A percentile compares a stretch with the other conserved stretches of the same genome.
Evolutionary conservation across 2,113 vertebrate species (phyloP).

Genomic region (Oreocharis arfaki): DNA sequence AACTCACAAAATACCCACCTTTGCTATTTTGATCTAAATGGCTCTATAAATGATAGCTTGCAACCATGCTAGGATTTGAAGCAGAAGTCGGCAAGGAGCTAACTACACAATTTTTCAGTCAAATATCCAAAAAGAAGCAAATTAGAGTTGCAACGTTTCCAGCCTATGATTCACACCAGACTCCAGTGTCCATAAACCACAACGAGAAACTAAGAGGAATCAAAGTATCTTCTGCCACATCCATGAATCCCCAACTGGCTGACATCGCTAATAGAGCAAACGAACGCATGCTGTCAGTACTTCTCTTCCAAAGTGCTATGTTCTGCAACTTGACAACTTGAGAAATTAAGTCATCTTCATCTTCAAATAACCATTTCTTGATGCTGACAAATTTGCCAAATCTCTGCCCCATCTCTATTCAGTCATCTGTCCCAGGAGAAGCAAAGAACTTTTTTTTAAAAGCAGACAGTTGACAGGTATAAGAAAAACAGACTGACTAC

Average conservation of each 20-base stretch:
- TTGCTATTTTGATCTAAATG: neutral
- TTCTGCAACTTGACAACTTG: conserved; percentile 62
- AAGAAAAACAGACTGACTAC: conserved; percentile 41
- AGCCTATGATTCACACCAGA: neutral
- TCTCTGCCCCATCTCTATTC: conserved; percentile 33
- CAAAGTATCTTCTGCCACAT: neutral
- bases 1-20: neutral
- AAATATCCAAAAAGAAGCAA: neutral
- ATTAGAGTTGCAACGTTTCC: neutral
- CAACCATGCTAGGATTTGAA: neutral
- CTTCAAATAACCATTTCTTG: conserved; percentile 44
- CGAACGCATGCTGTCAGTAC: conserved; percentile 12
- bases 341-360: conserved; percentile 50
- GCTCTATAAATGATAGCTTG: neutral
- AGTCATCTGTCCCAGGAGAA: conserved; percentile 45
- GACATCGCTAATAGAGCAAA: conserved; percentile 39
- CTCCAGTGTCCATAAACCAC: neutral
- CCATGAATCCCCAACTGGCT: conserved; percentile 21
- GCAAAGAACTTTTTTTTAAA: conserved; percentile 2
- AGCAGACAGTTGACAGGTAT: conserved; percentile 14
- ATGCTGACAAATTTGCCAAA: conserved; percentile 55
- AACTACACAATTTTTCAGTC: neutral
- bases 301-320: conserved; percentile 29
- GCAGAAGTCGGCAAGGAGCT: neutral
- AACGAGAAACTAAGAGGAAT: neutral